Conservation (phyloP, 1,140 invertebrate species). For the Aphelenchoides fujianensis region DNA sequence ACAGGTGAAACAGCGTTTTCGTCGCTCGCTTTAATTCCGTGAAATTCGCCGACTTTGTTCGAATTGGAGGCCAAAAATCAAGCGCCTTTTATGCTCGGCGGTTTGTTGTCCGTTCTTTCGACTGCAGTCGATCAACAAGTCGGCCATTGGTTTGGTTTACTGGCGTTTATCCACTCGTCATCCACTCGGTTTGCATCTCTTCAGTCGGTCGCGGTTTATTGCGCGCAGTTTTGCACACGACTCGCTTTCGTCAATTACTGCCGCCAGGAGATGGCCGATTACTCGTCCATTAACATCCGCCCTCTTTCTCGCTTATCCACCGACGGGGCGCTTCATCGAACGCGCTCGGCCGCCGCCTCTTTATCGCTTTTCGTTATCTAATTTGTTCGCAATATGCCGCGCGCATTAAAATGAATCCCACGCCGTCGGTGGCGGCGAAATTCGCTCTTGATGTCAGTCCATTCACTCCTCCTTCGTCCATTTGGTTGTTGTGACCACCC, state of each 20-base stretch:
- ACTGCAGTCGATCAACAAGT: background rate
- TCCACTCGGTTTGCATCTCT: too few relatives aligned
- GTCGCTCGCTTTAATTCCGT: background rate
- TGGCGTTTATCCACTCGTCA: too few relatives aligned
- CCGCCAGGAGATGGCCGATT: background rate
- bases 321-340: background rate
- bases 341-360: background rate
- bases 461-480: too few relatives aligned
- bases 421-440: background rate
- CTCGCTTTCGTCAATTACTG: background rate
- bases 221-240: background rate
- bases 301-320: too few relatives aligned
- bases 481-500: too few relatives aligned
- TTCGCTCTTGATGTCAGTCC: background rate
- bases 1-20: slow-evolving; percentile 1
- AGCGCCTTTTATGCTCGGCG: background rate
- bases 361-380: background rate
- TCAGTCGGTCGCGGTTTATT: background rate
- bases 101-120: background rate
- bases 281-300: background rate
- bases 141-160: background rate
- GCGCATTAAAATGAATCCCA: background rate
- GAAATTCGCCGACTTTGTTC: background rate
- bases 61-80: background rate
- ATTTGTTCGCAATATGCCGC: background rate